A percentile compares a stretch with the other conserved stretches of the same genome.
Evolutionary conservation across 2,113 vertebrate genomes (phyloP).

Genomic region (Addax nasomaculatus): DNA sequence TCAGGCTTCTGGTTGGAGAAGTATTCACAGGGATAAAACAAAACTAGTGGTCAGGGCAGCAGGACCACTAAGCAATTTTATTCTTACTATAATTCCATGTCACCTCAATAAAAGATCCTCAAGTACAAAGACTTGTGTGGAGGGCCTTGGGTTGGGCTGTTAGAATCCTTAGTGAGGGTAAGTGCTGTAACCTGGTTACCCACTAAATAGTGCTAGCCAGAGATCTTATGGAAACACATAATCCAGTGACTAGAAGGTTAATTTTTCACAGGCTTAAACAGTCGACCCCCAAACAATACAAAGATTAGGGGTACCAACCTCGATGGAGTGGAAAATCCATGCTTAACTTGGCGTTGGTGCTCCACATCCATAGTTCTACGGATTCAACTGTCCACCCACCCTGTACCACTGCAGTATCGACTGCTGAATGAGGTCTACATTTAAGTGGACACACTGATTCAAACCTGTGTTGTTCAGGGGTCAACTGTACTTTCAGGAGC

Average conservation of each 20-base stretch:
- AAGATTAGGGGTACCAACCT: not conserved
- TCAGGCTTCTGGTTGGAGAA: not conserved
- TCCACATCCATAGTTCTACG: fast-evolving
- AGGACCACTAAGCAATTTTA: not conserved
- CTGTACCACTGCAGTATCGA: fast-evolving
- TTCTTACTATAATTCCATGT: conserved; percentile 1
- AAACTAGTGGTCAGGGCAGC: not conserved
- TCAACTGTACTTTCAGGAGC: not conserved
- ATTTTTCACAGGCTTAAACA: not conserved
- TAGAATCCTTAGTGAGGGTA: not conserved
- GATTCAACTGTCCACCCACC: not conserved
- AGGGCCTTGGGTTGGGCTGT: not conserved
- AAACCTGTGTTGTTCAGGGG: not conserved
- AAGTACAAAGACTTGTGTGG: not conserved
- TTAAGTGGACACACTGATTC: not conserved
- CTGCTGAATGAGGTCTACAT: not conserved
- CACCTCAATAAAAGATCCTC: not conserved
- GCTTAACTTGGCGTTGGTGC: not conserved
- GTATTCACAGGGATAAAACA: not conserved
- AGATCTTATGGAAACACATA: not conserved
- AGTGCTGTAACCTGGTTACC: not conserved
- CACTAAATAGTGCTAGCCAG: not conserved
- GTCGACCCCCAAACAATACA: no score
- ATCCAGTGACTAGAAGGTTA: not conserved
- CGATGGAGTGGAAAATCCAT: not conserved